A percentile compares a stretch with the other conserved stretches of the same genome.
Conservation (phyloP, 2,113 vertebrate genomes). For the Cephalopterus ornatus region DNA sequence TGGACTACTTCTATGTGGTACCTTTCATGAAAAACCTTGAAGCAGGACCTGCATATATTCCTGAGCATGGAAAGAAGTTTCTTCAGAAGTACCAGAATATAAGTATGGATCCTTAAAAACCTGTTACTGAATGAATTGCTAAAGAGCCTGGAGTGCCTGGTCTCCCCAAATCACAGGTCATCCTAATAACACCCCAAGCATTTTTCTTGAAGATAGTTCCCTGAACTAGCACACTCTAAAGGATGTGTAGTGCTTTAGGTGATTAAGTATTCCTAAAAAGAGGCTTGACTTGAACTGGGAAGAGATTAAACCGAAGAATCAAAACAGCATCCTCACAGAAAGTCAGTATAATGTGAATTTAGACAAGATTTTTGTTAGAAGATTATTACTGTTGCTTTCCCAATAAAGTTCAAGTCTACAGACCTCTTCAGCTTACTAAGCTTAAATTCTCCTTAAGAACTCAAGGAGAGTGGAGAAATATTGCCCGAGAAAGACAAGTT, state of each 20-base stretch:
- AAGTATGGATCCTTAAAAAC: neutral
- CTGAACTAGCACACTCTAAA: neutral
- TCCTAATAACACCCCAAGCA: neutral
- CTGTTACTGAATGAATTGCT: neutral
- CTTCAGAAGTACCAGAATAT: neutral
- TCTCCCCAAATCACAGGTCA: neutral
- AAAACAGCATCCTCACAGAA: neutral
- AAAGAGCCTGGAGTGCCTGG: neutral
- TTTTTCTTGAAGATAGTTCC: neutral
- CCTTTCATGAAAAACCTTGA: neutral
- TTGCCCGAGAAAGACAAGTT: neutral
- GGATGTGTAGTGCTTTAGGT: neutral
- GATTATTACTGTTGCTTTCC: neutral
- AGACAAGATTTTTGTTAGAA: neutral
- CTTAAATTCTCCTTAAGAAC: neutral
- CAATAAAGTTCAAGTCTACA: neutral
- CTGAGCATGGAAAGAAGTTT: neutral
- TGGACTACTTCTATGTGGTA: neutral
- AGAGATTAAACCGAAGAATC: neutral
- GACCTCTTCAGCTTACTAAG: neutral
- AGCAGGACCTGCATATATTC: neutral
- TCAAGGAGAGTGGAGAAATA: neutral
- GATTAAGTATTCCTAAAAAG: neutral
- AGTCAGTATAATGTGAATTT: neutral
- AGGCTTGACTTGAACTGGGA: neutral